Conservation (phyloP, 1,140 invertebrate species). For the Chlorops oryzae region DNA sequence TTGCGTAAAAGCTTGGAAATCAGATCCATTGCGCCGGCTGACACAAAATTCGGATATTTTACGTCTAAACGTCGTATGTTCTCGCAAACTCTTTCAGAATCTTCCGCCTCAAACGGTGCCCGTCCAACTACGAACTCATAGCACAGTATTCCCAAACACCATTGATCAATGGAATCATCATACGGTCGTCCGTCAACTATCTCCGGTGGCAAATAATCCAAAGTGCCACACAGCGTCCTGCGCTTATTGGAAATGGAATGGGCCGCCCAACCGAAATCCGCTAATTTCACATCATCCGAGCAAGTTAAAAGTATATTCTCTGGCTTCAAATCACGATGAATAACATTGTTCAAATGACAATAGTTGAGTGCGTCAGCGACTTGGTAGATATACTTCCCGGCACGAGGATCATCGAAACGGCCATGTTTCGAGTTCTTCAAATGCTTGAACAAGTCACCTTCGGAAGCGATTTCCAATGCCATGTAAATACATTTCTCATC, state of each 20-base stretch:
- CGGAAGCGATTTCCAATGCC: constrained; percentile 85
- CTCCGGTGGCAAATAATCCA: constrained; percentile 91
- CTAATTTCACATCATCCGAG: constrained; percentile 77
- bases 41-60: constrained; percentile 66
- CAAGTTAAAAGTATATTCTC: constrained; percentile 79
- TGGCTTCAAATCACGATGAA: constrained; percentile 89
- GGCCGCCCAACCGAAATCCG: constrained; percentile 94
- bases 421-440: constrained; percentile 61
- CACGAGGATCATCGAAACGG: constrained; percentile 62
- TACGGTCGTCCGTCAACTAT: constrained; percentile 76
- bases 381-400: constrained; percentile 80
- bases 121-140: constrained; percentile 92
- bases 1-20: constrained; percentile 73
- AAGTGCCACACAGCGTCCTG: constrained; percentile 85
- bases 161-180: constrained; percentile 75
- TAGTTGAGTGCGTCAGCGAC: constrained; percentile 86
- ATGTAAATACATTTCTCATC: constrained; percentile 85
- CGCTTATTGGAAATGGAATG: constrained; percentile 82
- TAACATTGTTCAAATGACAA: constrained; percentile 83
- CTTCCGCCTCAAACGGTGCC: constrained; percentile 87
- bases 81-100: constrained; percentile 73
- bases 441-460: constrained; percentile 82
- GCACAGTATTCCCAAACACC: constrained; percentile 88
- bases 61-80: constrained; percentile 72
- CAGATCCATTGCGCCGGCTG: constrained; percentile 70